Conservation (phyloP, 2,113 vertebrate genomes). For the Gnathonemus echidnorhynchus region DNA sequence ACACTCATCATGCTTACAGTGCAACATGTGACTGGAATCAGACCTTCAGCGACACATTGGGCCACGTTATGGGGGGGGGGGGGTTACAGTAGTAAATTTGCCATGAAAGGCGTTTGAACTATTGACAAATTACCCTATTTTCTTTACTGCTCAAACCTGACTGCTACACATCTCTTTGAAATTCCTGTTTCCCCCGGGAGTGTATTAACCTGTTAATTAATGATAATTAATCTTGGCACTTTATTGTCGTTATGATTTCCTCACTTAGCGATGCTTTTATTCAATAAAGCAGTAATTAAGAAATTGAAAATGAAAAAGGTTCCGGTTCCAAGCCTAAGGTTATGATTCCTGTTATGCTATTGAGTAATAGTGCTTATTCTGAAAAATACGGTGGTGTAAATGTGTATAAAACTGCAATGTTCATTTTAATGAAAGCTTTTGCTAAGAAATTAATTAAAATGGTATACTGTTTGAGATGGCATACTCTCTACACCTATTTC, state of each 20-base stretch:
- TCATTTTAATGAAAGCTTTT: background rate
- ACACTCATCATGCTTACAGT: background rate
- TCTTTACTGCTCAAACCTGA: background rate
- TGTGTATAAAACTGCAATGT: background rate
- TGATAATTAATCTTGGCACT: background rate
- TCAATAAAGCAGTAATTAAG: background rate
- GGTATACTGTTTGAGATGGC: background rate
- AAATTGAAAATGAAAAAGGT: background rate
- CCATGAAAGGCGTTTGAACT: background rate
- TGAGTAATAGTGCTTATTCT: background rate
- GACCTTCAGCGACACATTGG: background rate
- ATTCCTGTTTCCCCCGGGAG: background rate
- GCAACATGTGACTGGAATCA: background rate
- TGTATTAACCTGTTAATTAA: constrained; percentile 9
- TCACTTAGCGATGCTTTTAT: background rate
- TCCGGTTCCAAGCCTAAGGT: background rate
- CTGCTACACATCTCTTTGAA: background rate
- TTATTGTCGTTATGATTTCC: background rate
- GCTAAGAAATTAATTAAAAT: background rate
- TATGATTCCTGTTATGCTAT: background rate
- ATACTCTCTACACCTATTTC: background rate
- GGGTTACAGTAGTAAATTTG: background rate
- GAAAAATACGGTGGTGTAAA: background rate
- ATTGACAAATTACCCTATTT: background rate
- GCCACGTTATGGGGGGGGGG: background rate